Evolutionary conservation across 2,797 vertebrate genomes (phyloP).

Genomic region (Girardinus metallicus): DNA sequence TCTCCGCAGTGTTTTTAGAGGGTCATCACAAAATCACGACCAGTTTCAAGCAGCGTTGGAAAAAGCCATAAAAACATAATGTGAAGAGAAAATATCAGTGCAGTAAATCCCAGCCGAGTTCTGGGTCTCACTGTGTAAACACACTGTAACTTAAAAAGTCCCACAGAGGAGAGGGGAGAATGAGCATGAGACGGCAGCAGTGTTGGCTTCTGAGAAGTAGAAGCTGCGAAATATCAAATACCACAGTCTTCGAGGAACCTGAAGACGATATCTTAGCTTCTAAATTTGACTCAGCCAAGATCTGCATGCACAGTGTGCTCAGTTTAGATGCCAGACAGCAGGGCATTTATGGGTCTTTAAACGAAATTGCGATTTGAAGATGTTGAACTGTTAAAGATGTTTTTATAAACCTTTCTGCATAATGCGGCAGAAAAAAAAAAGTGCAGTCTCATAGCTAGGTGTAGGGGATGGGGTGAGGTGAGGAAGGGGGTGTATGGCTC

Average conservation of each 20-base stretch:
- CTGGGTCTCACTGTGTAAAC: slow-evolving; percentile 42
- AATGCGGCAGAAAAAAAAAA: slow-evolving; percentile 30
- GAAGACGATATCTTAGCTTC: slow-evolving; percentile 64
- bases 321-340: slow-evolving; percentile 22
- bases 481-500: slow-evolving; percentile 12
- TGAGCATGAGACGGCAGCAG: slow-evolving; percentile 31
- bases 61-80: slow-evolving; percentile 22
- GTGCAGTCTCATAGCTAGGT: slow-evolving; percentile 11
- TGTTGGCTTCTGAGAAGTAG: slow-evolving; percentile 42
- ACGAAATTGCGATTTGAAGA: slow-evolving; percentile 18
- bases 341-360: slow-evolving; percentile 22
- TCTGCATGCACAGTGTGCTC: slow-evolving; percentile 17
- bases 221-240: slow-evolving; percentile 57
- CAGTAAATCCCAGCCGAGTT: slow-evolving; percentile 34
- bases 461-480: background rate
- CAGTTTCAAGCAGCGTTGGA: slow-evolving; percentile 11
- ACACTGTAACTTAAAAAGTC: slow-evolving; percentile 38
- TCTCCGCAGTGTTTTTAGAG: slow-evolving; percentile 18
- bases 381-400: slow-evolving; percentile 23
- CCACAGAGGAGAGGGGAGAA: slow-evolving; percentile 39
- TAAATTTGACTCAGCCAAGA: slow-evolving; percentile 56
- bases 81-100: slow-evolving; percentile 31
- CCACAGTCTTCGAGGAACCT: slow-evolving; percentile 74
- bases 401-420: slow-evolving; percentile 17
- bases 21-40: slow-evolving; percentile 1